Conservation (phyloP, 2,113 vertebrate species). For the Chaenocephalus aceratus region DNA sequence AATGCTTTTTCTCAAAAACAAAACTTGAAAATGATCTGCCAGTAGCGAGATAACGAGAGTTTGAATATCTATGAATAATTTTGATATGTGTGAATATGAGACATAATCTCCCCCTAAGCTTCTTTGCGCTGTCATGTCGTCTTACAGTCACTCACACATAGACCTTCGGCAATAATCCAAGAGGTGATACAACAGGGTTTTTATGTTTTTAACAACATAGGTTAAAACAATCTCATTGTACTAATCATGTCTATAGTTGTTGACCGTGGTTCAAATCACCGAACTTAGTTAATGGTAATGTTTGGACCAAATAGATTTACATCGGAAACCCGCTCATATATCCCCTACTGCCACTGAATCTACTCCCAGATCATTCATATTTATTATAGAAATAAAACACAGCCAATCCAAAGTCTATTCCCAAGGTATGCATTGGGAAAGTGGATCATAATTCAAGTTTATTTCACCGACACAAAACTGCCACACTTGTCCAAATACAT, state of each 20-base stretch:
- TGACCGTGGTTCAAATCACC: neutral
- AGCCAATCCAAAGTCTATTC: neutral
- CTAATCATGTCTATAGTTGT: neutral
- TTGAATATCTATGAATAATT: conserved; percentile 53
- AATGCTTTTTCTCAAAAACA: neutral
- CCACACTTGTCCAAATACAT: conserved; percentile 9
- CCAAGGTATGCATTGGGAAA: neutral
- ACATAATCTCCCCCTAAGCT: conserved; percentile 59
- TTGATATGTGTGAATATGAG: conserved; percentile 45
- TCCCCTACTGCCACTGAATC: neutral
- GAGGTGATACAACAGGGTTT: conserved; percentile 18
- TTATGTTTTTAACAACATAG: neutral
- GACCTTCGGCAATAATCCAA: conserved; percentile 43
- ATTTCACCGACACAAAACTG: conserved; percentile 25
- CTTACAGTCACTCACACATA: conserved; percentile 43
- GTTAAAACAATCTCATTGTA: neutral
- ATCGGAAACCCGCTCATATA: neutral
- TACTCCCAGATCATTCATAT: neutral
- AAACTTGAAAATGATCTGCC: conserved; percentile 22
- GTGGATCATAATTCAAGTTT: conserved; percentile 13
- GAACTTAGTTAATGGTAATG: neutral
- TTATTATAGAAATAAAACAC: conserved; percentile 7
- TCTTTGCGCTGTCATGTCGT: conserved; percentile 48
- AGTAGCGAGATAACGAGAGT: conserved; percentile 14
- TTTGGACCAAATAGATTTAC: neutral